Base-by-base conservation (phyloP, 1,140 invertebrate genomes). In the Cydia fagiglandana region DNA sequence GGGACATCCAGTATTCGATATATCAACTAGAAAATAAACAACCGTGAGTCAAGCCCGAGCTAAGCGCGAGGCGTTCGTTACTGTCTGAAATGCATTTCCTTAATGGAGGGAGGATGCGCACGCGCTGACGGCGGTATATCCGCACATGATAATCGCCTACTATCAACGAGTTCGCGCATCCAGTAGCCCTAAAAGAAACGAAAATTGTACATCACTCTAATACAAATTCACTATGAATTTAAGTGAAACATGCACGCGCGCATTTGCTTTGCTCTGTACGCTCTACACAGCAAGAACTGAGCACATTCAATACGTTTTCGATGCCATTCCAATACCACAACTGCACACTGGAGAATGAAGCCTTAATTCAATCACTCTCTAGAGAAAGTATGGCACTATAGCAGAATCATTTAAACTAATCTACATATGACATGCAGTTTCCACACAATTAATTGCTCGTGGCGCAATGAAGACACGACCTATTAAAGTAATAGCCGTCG, bases 51-150 rank as follows among this genome's bases (percentile, higher is more conserved):
- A 70, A n/a, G 24, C 64, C 5, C 45, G 73, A 73, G 47, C 24
- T 17, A 47, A 61, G 45, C 10, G 56, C 76, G 53, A 76, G 68
- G 64, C 77, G 77, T 74, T 79, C 76, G 77, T 75, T 77, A 79
- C 77, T 74, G 75, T 75, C 78, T 82, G 70, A 50, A 81, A 81
- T 74, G 47, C 79, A 79, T 81, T 88, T 85, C 81, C 82, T 82
- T 77, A 24, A 83, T 76, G 77, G 78, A 77, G 78, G 81, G 81
- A 85, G 81, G 77, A 86, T 84, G 80, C 81, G 79, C 83, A 77
- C 75, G 81, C 80, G 77, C 76, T 77, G 77, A 76, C 73, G 41
- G 75, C 73, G 75, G 74, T 70, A 82, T 76, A 83, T 85, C 81
- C 81, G 81, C 79, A 74, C 66, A 76, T 73, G 76, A 76, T 86